Evolutionary conservation across 30 jellyfish, hydroid and myxozoan species (phyloP).

Genomic region (Morbakka virulenta): DNA sequence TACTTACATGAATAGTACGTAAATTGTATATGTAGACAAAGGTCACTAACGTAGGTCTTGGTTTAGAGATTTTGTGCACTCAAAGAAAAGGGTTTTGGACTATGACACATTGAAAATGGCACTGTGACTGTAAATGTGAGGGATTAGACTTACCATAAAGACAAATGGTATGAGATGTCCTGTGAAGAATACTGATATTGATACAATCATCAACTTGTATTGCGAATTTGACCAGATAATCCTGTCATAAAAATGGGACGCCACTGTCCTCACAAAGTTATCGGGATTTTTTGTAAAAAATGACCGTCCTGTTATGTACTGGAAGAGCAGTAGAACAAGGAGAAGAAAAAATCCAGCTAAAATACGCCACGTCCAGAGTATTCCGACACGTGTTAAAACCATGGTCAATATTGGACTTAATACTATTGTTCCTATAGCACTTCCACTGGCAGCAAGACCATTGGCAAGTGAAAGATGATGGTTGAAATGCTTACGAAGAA

Average conservation of each 20-base stretch:
- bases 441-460: constrained; percentile 69
- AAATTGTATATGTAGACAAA: too few species aligned
- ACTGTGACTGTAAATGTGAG: too few species aligned
- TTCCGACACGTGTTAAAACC: constrained; percentile 31
- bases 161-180: constrained; percentile 71
- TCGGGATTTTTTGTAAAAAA: neutral
- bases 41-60: too few species aligned
- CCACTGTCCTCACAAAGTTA: neutral
- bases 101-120: too few species aligned
- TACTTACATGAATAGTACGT: too few species aligned
- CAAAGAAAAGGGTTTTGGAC: too few species aligned
- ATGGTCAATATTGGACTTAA: constrained; percentile 30
- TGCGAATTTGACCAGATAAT: constrained; percentile 33
- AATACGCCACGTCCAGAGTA: constrained; percentile 41
- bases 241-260: too few species aligned
- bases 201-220: constrained; percentile 30
- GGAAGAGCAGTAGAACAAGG: neutral
- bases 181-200: constrained; percentile 48
- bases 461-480: constrained; percentile 55
- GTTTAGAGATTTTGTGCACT: too few species aligned
- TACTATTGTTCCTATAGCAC: constrained; percentile 61
- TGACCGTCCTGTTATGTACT: neutral
- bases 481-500: constrained; percentile 35
- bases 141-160: constrained; percentile 36
- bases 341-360: constrained; percentile 9